Evolutionary conservation across 2,797 vertebrate species (phyloP).

Genomic region (Schizopygopsis malacanthus): DNA sequence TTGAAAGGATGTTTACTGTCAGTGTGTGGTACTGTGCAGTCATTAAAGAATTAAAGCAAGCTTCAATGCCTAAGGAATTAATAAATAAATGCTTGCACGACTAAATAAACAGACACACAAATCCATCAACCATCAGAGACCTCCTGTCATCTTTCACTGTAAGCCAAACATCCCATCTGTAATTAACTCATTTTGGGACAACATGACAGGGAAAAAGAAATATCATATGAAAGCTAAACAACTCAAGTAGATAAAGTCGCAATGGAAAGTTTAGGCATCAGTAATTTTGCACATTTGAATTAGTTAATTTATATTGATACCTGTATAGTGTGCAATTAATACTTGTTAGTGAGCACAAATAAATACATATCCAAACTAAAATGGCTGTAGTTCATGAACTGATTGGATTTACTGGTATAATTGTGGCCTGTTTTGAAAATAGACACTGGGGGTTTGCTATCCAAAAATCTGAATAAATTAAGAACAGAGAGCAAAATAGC

Average conservation of each 20-base stretch:
- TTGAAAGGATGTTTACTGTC: slow-evolving; percentile 57
- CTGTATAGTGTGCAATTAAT: too few relatives aligned
- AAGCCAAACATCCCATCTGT: slow-evolving; percentile 65
- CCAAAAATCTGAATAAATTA: not conserved
- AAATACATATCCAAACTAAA: not conserved
- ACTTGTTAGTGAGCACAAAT: not conserved
- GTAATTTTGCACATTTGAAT: not conserved
- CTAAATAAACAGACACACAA: slow-evolving; percentile 75
- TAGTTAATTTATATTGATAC: too few relatives aligned
- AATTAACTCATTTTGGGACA: slow-evolving; percentile 77
- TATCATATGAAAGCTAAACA: slow-evolving; percentile 47
- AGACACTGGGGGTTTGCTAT: not conserved
- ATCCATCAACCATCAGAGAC: slow-evolving; percentile 74
- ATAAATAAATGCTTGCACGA: slow-evolving; percentile 70
- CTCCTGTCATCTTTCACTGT: slow-evolving; percentile 69
- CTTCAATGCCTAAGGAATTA: slow-evolving; percentile 67
- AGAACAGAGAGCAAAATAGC: not conserved
- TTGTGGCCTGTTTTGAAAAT: not conserved
- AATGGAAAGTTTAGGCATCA: slow-evolving; percentile 42
- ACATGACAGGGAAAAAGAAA: slow-evolving; percentile 69
- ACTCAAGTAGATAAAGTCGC: slow-evolving; percentile 46
- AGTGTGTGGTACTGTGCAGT: slow-evolving; percentile 63
- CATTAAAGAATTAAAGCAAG: slow-evolving; percentile 65
- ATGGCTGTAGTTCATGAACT: not conserved
- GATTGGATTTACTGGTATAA: not conserved